Evolutionary conservation across 2,797 vertebrate species (phyloP), one percentile per base, ranked within the genome.

Genomic region (Menidia menidia): DNA sequence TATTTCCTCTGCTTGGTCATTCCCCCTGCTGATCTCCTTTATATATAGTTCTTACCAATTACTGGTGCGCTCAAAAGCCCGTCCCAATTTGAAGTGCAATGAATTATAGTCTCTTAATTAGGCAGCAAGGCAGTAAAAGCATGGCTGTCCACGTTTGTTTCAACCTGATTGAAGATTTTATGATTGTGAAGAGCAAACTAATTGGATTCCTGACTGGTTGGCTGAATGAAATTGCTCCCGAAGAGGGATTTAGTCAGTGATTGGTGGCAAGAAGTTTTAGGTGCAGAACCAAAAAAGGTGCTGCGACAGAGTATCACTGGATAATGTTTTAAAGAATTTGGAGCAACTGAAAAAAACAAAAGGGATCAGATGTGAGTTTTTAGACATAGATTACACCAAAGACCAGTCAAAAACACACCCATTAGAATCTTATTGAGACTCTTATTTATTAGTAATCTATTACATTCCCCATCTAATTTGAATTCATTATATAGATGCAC

Each of bases 31-130:
- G 80, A 57, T 85, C 75, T 83, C 51, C 56, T 67, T 75, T 88
- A 75, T 87, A 74, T 82, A 60, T 84, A 43, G 4, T 69, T 76
- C 76, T 81, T 84, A 81, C 19, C 83, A 89, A 88, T 91, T 90
- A 90, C 84, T 83, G 74, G 83, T 85, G 87, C 86, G 90, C 77
- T 91, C 90, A 88, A 90, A 92, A 90, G 85, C 84, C 64, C 68
- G 83, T 25, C 64, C 88, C 88, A 79, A 82, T 86, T 88, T 88
- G 73, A 77, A 91, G 90, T 70, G 87, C 88, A 88, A 89, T 92
- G 84, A 92, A 91, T 92, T 90, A 91, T 83, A 61, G 53, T 87
- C 88, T 89, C 83, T 85, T 92, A 93, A 93, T 93, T 91, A 92
- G 87, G 72, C 74, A 63, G 80, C 45, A 57, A 79, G 77, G 81